phyloP scores from a whole-genome alignment of 2,797 vertebrate genomes.

The Luscinia megarhynchos region DNA sequence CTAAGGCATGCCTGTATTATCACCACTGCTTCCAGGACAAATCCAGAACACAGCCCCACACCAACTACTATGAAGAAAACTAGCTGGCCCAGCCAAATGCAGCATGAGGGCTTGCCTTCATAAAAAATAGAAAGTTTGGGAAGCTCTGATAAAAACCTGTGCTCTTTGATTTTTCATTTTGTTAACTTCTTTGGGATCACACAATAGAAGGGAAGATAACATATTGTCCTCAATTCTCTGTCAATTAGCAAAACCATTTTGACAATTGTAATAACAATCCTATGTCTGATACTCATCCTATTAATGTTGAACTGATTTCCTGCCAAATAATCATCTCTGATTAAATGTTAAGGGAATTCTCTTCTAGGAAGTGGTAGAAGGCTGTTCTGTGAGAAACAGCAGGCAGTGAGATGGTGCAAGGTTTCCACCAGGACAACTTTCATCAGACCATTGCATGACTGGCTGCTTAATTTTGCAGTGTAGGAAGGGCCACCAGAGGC shows the following conservation, averaged over 20 bases:
- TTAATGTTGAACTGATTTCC: neutral
- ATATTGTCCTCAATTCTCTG: neutral
- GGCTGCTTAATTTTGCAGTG: neutral
- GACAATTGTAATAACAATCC: neutral
- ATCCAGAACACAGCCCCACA: neutral
- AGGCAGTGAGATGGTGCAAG: neutral
- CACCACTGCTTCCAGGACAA: neutral
- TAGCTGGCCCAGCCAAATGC: neutral
- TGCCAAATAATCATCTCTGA: neutral
- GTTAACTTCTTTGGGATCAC: neutral
- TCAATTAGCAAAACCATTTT: neutral
- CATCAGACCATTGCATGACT: neutral
- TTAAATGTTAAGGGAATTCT: neutral
- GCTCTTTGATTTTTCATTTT: neutral
- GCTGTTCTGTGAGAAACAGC: neutral
- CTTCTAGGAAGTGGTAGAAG: neutral
- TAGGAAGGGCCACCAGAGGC: neutral
- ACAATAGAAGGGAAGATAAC: neutral
- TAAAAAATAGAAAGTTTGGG: neutral
- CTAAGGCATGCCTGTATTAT: neutral
- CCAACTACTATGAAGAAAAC: neutral
- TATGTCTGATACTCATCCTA: neutral
- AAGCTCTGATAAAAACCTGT: neutral
- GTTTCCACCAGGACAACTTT: neutral
- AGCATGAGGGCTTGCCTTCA: neutral